Evolutionary conservation across 2,797 vertebrate species (phyloP).

Genomic region (Taenioides sp.): DNA sequence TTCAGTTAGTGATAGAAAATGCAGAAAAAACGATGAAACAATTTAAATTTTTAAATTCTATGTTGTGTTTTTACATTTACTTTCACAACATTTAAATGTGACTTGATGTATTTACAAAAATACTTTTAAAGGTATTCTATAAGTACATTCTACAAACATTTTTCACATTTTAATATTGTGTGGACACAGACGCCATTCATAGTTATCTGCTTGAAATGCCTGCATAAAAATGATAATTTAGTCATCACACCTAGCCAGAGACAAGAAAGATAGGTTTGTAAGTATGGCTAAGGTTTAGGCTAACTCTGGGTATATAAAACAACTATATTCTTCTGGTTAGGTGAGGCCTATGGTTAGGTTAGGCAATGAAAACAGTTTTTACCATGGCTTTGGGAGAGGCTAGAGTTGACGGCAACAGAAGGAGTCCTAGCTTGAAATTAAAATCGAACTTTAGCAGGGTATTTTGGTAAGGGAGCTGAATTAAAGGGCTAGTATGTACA

Average conservation of each 20-base stretch:
- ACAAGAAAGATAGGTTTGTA: neutral
- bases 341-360: constrained; percentile 38
- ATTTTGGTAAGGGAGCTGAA: constrained; percentile 24
- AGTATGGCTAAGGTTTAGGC: constrained; percentile 16
- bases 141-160: no score
- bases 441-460: constrained; percentile 45
- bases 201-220: neutral
- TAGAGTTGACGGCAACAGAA: constrained; percentile 40
- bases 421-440: constrained; percentile 43
- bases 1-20: no score
- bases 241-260: neutral
- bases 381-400: constrained; percentile 42
- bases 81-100: no score
- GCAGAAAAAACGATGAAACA: no score
- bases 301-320: constrained; percentile 25
- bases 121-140: no score
- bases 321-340: constrained; percentile 30
- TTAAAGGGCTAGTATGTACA: constrained; percentile 40
- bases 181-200: no score
- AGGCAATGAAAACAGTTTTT: constrained; percentile 54
- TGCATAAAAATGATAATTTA: neutral
- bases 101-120: no score
- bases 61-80: no score
- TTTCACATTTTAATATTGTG: neutral
- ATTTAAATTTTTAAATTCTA: no score